These are phyloP conservation scores for Melanotaenia duboulayi DNA, from an alignment of 2,113 vertebrate genomes.

Conservation along the genomic window DNA sequence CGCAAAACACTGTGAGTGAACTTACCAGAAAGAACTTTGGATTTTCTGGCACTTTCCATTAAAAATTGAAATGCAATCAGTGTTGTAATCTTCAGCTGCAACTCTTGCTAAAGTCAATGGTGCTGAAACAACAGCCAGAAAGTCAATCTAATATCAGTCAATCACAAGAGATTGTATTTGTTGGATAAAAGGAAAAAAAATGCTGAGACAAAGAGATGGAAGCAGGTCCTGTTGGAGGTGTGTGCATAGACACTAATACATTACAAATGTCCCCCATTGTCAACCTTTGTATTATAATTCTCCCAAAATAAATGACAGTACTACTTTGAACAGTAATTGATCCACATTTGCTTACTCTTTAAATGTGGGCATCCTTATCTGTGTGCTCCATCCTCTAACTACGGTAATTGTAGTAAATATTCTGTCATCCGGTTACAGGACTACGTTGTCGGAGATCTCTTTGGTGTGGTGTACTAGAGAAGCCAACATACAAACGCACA, in stretches of 20 bases:
- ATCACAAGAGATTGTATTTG: slow-evolving; percentile 57
- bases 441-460: slow-evolving; percentile 15
- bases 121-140: slow-evolving; percentile 75
- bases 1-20: slow-evolving; percentile 73
- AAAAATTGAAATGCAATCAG: slow-evolving; percentile 80
- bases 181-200: slow-evolving; percentile 41
- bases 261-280: background rate
- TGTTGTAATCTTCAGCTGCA: slow-evolving; percentile 66
- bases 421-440: slow-evolving; percentile 29
- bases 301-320: slow-evolving; percentile 3
- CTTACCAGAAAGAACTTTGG: slow-evolving; percentile 63
- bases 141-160: slow-evolving; percentile 75
- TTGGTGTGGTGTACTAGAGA: slow-evolving; percentile 45
- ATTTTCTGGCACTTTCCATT: slow-evolving; percentile 73
- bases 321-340: slow-evolving; percentile 37
- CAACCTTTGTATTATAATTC: slow-evolving; percentile 18
- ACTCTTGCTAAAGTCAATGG: slow-evolving; percentile 65
- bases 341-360: slow-evolving; percentile 33
- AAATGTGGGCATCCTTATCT: slow-evolving; percentile 36
- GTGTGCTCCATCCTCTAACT: background rate
- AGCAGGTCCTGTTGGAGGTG: slow-evolving; percentile 13
- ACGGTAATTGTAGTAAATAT: slow-evolving; percentile 29
- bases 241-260: background rate
- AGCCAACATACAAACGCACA: slow-evolving; percentile 4
- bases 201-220: slow-evolving; percentile 53